These are phyloP conservation scores for Drosophila ezoana DNA, from an alignment of 2,888 invertebrate species.

Conservation along the genomic window DNA sequence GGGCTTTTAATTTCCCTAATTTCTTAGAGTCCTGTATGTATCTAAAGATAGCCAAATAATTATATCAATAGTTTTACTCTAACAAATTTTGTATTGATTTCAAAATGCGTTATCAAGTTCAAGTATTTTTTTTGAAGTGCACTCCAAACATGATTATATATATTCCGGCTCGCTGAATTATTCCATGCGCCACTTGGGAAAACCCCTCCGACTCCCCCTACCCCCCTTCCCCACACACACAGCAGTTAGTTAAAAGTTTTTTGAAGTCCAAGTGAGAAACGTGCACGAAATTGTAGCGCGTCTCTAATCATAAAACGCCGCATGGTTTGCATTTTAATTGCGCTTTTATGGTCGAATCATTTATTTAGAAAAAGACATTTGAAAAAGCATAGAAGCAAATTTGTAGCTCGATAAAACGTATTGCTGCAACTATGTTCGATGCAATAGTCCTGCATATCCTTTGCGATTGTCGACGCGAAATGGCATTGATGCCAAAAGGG, in stretches of 20 bases:
- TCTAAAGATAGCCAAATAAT: too few relatives aligned
- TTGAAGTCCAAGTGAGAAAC: constrained; percentile 45
- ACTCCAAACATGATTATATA: constrained; percentile 41
- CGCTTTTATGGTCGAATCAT: constrained; percentile 19
- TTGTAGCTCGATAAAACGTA: neutral
- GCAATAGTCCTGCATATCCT: constrained; percentile 16
- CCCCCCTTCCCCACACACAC: neutral
- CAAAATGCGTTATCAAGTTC: constrained; percentile 5
- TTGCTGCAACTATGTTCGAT: constrained; percentile 8
- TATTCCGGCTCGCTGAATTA: constrained; percentile 44
- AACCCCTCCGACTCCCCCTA: neutral
- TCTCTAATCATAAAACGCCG: constrained; percentile 64
- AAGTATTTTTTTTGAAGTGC: constrained; percentile 26
- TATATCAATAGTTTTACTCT: too few relatives aligned
- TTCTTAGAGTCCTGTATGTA: too few relatives aligned
- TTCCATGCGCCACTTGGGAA: constrained; percentile 53
- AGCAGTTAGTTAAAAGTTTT: constrained; percentile 45
- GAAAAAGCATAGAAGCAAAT: constrained; percentile 1
- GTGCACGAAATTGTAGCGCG: constrained; percentile 66
- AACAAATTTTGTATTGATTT: neutral
- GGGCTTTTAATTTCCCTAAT: too few relatives aligned
- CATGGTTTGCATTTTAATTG: constrained; percentile 69
- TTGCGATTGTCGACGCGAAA: constrained; percentile 3
- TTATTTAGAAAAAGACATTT: neutral
- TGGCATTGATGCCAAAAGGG: constrained; percentile 7